Conservation (phyloP, 2,113 vertebrate species). For the Microcebus murinus region DNA sequence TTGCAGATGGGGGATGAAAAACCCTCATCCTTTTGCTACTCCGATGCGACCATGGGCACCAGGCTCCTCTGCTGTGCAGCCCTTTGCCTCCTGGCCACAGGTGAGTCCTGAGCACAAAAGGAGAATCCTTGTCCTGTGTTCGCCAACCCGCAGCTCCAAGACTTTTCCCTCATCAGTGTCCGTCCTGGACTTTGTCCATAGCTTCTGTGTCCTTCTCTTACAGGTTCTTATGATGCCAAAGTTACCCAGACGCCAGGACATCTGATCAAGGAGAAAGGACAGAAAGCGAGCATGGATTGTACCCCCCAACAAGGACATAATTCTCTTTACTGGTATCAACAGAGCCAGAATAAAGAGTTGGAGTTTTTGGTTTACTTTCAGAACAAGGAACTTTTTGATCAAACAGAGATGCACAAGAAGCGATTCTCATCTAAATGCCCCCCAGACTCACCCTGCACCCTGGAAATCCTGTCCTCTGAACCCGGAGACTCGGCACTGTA, state of each 20-base stretch:
- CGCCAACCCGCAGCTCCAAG: not conserved
- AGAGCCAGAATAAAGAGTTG: not conserved
- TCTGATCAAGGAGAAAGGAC: conserved; percentile 13
- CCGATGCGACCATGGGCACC: not conserved
- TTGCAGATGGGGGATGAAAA: not conserved
- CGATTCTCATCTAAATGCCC: not conserved
- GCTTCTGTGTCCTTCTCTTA: not conserved
- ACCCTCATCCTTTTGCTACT: not conserved
- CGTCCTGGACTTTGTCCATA: not conserved
- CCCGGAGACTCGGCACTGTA: not conserved
- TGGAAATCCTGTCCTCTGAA: conserved; percentile 3
- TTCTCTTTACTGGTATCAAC: conserved; percentile 50
- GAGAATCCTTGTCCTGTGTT: not conserved
- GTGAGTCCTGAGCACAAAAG: not conserved
- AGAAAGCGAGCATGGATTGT: not conserved
- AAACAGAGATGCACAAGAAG: not conserved
- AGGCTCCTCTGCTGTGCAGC: not conserved
- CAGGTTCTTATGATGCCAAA: not conserved
- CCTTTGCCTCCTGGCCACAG: not conserved
- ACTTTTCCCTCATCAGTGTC: not conserved
- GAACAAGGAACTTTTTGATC: accelerated
- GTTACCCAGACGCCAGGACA: conserved; percentile 42
- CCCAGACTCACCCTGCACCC: not conserved
- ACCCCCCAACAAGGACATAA: not conserved
- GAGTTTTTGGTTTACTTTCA: conserved; percentile 39